Conservation (phyloP, 2,888 invertebrate species). For the Ceramica pisi region DNA sequence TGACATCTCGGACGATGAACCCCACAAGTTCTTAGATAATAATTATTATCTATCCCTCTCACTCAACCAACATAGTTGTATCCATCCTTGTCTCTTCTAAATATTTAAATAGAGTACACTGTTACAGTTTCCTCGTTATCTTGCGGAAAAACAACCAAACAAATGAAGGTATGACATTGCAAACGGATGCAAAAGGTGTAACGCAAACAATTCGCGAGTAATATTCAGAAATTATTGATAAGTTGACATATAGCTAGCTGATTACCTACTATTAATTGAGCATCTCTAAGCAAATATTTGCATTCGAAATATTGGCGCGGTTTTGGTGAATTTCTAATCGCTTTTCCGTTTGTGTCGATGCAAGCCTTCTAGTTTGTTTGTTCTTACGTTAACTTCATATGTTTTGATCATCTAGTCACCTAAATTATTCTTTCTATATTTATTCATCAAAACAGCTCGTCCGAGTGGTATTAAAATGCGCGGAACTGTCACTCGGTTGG, state of each 20-base stretch:
- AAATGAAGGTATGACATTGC: slow-evolving; percentile 26
- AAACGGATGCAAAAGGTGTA: slow-evolving; percentile 16
- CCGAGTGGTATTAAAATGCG: slow-evolving; percentile 70
- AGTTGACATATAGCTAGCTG: not conserved
- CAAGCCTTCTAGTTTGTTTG: not conserved
- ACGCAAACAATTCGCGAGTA: not conserved
- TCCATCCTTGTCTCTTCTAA: slow-evolving; percentile 41
- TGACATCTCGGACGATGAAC: slow-evolving; percentile 66
- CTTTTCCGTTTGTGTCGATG: not conserved
- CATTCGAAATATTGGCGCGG: not conserved
- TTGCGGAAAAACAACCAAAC: slow-evolving; percentile 42
- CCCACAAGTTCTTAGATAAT: slow-evolving; percentile 59
- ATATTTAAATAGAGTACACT: slow-evolving; percentile 49
- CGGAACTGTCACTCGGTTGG: slow-evolving; percentile 65
- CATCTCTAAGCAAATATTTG: not conserved
- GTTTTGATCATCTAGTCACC: not conserved
- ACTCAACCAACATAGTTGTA: not conserved
- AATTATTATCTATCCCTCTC: slow-evolving; percentile 34
- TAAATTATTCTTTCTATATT: not conserved
- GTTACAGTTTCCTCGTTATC: slow-evolving; percentile 37
- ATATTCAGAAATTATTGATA: not conserved
- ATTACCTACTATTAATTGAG: not conserved
- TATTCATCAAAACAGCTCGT: slow-evolving; percentile 39
- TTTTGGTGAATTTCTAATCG: slow-evolving; percentile 29
- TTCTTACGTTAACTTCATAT: not conserved